Evolutionary conservation across 2,113 vertebrate genomes (phyloP).

Genomic region (Notarius quadriscutis): DNA sequence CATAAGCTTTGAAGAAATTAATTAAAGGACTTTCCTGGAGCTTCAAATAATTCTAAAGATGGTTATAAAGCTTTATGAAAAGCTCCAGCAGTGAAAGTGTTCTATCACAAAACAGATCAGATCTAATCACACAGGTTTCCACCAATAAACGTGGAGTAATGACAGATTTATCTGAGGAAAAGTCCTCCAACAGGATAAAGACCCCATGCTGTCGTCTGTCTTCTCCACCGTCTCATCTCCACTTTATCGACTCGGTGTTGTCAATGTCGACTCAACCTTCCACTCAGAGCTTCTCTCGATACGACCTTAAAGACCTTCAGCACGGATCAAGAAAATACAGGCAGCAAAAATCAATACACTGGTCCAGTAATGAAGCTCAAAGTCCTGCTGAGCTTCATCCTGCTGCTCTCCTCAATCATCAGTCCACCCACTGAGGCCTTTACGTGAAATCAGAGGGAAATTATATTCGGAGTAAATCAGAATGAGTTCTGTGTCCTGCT

Average conservation of each 20-base stretch:
- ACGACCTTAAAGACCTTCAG: conserved; percentile 14
- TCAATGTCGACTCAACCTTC: conserved; percentile 11
- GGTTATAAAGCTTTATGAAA: not conserved
- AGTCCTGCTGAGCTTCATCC: conserved; percentile 12
- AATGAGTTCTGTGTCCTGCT: no score
- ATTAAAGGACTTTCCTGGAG: not conserved
- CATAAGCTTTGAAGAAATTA: not conserved
- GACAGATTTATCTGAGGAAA: not conserved
- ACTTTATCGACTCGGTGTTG: not conserved
- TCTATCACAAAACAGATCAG: no score
- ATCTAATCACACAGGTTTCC: not conserved
- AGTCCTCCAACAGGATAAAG: not conserved
- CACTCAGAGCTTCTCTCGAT: not conserved
- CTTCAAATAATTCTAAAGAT: not conserved
- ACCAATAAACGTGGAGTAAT: not conserved
- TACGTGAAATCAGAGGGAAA: not conserved
- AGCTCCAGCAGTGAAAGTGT: not conserved
- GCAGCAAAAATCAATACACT: not conserved
- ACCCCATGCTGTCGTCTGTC: not conserved
- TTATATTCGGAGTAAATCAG: not conserved
- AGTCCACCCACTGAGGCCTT: not conserved
- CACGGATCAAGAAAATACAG: not conserved
- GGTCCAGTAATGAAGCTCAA: not conserved
- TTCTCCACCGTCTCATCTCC: not conserved
- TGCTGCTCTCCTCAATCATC: not conserved